Conservation (phyloP, 2,113 vertebrate genomes). For the Notothenia coriiceps region DNA sequence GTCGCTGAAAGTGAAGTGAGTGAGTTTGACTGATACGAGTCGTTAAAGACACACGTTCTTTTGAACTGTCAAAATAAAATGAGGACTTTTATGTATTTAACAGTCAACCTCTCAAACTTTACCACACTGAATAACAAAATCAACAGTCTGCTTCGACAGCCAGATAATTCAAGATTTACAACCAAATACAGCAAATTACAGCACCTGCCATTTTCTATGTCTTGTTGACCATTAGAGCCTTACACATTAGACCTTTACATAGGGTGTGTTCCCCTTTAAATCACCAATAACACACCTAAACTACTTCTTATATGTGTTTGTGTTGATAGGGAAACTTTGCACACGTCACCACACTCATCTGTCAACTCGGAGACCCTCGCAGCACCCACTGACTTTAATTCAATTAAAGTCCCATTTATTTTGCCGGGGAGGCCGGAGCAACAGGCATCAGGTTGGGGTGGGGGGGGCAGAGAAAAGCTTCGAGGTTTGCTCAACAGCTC, state of each 20-base stretch:
- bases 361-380: slow-evolving; percentile 81
- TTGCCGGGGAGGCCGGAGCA: slow-evolving; percentile 84
- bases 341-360: not conserved
- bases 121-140: no score
- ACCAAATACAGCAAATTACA: not conserved
- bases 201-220: no score
- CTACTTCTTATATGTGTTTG: no score
- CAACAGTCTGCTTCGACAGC: not conserved
- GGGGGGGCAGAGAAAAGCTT: slow-evolving; percentile 36
- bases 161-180: not conserved
- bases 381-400: slow-evolving; percentile 95
- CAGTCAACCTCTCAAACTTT: not conserved
- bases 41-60: slow-evolving; percentile 8
- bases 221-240: not conserved
- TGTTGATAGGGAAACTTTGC: not conserved
- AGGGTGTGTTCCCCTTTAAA: no score
- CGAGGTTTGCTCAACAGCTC: slow-evolving; percentile 80
- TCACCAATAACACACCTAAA: no score
- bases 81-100: no score
- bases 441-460: slow-evolving; percentile 40
- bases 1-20: slow-evolving; percentile 46
- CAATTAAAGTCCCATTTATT: slow-evolving; percentile 99
- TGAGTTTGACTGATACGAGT: slow-evolving; percentile 50
- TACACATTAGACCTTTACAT: no score
- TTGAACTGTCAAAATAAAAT: not conserved